phyloP scores from a whole-genome alignment of 2,113 vertebrate species.

The Callopanchax toddi region DNA sequence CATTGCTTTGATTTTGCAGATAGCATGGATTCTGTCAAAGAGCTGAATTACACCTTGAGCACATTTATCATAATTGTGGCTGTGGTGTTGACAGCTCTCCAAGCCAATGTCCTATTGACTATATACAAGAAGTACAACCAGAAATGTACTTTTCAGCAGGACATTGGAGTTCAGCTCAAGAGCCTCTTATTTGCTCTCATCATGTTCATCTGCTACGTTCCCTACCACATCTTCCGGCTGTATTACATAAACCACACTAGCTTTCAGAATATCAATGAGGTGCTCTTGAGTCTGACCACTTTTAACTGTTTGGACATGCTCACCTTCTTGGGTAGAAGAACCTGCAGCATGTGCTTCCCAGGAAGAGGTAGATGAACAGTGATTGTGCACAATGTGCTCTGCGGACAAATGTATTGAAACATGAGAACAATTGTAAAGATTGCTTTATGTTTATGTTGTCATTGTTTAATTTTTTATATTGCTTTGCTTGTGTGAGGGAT shows the following conservation, averaged over 20 bases:
- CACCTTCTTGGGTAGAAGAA: constrained; percentile 65
- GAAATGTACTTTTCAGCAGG: constrained; percentile 80
- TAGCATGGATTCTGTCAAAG: constrained; percentile 12
- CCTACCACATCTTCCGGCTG: constrained; percentile 87
- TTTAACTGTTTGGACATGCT: constrained; percentile 89
- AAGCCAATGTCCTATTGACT: constrained; percentile 76
- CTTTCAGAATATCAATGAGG: constrained; percentile 77
- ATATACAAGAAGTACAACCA: constrained; percentile 69
- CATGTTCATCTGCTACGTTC: constrained; percentile 86
- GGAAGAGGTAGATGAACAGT: constrained; percentile 7
- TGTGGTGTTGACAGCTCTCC: constrained; percentile 72
- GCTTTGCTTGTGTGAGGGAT: too few relatives aligned
- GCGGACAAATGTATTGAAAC: neutral
- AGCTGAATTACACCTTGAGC: constrained; percentile 81
- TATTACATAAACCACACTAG: constrained; percentile 63
- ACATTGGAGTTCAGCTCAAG: constrained; percentile 89
- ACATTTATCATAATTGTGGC: constrained; percentile 60
- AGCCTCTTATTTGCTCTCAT: constrained; percentile 86
- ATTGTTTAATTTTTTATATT: neutral
- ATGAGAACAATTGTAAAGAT: neutral
- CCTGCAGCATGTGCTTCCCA: constrained; percentile 31
- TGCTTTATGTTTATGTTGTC: neutral
- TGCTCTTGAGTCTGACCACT: constrained; percentile 87
- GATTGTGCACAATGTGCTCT: neutral
- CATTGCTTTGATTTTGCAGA: constrained; percentile 84